Percentiles rank a stretch among this genome's conserved stretches.
These are phyloP conservation scores for Karalla daura DNA, from an alignment of 2,797 vertebrate genomes.

Conservation along the genomic window DNA sequence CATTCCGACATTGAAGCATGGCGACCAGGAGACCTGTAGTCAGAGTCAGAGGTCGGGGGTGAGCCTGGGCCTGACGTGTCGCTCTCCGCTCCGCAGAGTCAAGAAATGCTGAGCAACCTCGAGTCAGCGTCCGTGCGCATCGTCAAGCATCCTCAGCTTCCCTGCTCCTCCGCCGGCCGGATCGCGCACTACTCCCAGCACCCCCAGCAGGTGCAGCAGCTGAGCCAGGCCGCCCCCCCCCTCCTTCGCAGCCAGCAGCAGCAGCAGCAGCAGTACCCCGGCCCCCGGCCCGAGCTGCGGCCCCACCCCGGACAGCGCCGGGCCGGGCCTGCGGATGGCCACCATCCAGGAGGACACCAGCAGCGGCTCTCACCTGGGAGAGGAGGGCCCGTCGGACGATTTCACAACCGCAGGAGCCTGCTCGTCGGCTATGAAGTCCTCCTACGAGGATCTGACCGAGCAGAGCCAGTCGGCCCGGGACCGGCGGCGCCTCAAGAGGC, in stretches of 20 bases:
- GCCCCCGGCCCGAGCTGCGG: slow-evolving; percentile 69
- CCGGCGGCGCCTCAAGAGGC: slow-evolving; percentile 90
- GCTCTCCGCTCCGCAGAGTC: slow-evolving; percentile 82
- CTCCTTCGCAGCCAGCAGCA: too few relatives aligned
- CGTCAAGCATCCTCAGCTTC: slow-evolving; percentile 82
- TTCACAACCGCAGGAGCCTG: slow-evolving; percentile 89
- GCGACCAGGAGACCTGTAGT: too few relatives aligned
- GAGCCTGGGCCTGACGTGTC: slow-evolving; percentile 12
- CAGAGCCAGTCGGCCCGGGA: slow-evolving; percentile 83
- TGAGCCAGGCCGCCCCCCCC: slow-evolving; percentile 44
- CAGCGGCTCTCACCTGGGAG: slow-evolving; percentile 90
- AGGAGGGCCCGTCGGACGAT: slow-evolving; percentile 87
- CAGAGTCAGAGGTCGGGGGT: background rate
- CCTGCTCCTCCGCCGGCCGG: slow-evolving; percentile 50
- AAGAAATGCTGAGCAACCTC: slow-evolving; percentile 91
- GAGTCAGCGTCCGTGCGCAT: slow-evolving; percentile 89
- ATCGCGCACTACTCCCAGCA: slow-evolving; percentile 69
- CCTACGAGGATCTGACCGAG: slow-evolving; percentile 95
- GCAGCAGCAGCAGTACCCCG: slow-evolving; percentile 61
- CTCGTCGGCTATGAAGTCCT: slow-evolving; percentile 90
- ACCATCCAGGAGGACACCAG: slow-evolving; percentile 97
- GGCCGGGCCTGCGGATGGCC: slow-evolving; percentile 89
- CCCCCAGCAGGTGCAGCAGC: slow-evolving; percentile 56
- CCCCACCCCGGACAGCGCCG: slow-evolving; percentile 76
- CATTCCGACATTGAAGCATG: too few relatives aligned